phyloP scores from a whole-genome alignment of 2,113 vertebrate genomes.

The Campylomormyrus tamandua region DNA sequence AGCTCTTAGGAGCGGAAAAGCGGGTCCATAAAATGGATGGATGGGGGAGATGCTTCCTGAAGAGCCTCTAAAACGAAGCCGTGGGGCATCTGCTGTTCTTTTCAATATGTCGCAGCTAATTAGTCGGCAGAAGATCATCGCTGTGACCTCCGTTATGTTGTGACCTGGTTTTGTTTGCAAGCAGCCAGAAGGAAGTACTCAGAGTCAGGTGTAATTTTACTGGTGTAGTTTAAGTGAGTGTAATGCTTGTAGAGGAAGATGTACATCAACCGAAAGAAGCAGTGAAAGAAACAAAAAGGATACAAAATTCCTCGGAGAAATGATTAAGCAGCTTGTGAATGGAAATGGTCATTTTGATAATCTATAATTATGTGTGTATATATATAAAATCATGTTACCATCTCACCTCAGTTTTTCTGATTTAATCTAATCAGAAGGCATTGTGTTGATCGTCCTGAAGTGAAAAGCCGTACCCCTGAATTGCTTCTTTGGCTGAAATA shows the following conservation, averaged over 20 bases:
- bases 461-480: conserved; percentile 59
- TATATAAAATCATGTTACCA: neutral
- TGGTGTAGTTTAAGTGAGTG: neutral
- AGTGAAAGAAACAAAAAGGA: too few relatives aligned
- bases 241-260: neutral
- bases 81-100: neutral
- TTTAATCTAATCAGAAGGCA: neutral
- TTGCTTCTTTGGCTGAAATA: conserved; percentile 50
- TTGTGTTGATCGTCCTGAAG: conserved; percentile 51
- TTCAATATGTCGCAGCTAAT: neutral
- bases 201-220: neutral
- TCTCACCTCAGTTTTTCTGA: neutral
- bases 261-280: neutral
- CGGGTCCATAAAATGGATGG: neutral
- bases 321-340: neutral
- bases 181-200: neutral
- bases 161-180: neutral
- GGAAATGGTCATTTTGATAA: neutral
- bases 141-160: neutral
- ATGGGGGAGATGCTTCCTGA: neutral
- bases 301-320: neutral
- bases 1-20: neutral
- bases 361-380: neutral
- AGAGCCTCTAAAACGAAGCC: neutral
- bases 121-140: neutral